Base-by-base conservation (phyloP, 2,113 vertebrate genomes). In the Mormyrus iriodes region DNA sequence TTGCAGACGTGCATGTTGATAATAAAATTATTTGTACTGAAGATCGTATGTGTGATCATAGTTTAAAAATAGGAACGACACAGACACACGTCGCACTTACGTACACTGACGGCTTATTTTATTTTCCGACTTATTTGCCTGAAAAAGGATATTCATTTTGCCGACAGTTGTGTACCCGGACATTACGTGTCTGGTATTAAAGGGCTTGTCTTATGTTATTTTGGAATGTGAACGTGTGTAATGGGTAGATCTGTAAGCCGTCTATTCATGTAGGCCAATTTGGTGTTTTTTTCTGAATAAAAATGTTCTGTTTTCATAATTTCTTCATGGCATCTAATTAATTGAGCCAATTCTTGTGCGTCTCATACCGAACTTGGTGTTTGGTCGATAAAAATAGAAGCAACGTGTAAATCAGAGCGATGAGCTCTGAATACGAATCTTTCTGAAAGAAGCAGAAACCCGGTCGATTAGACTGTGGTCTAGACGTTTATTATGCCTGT, bases 301-400 rank as follows among this genome's bases (percentile, higher is more conserved):
- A 51, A 10, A 48, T 35, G 46, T 10, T 17, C 31, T 76, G 44
- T 52, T 79, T 46, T 21, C 46, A 27, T 49, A 49, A 3, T 73
- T 48, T 42, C 13, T 88, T 69, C 39, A 65, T 19, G 2, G 13
- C 27, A 31, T n/a, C 49, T 53, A n/a, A 53, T 55, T 21, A 44
- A 35, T 52, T 39, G 73, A 42, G 4, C 17, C 48, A 44, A 42
- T 82, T 55, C 4, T 90, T 88, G 90, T 90, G 90, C 44, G 21
- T 46, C n/a, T 51, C 51, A 21, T 27, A 42, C 17, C 21, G 44
- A n/a, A 85, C 10, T 13, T 85, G 82, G 19, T 42, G 9, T 85
- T 92, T 94, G 95, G 95, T 94, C 92, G 90, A 90, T 93, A 91
- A 91, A 93, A 95, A 94, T 95, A 93, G 48, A 85, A 85, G 10